Conservation (phyloP, 2,113 vertebrate species). For the Notiomystis cincta region DNA sequence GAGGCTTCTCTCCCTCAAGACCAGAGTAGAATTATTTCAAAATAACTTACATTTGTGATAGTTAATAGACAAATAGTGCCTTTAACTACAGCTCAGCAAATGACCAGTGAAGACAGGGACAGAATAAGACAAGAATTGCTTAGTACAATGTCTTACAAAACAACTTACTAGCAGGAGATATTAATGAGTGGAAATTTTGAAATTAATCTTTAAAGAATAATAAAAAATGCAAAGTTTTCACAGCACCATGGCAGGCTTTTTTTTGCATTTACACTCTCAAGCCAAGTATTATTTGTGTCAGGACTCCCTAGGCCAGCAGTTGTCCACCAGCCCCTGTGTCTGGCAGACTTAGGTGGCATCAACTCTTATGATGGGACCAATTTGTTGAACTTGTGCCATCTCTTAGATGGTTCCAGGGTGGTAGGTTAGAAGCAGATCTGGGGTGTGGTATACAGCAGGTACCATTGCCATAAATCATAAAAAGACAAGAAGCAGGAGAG, state of each 20-base stretch:
- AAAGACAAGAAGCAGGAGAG: neutral
- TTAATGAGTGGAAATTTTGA: neutral
- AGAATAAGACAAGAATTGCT: neutral
- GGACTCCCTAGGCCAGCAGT: neutral
- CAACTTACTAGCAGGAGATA: neutral
- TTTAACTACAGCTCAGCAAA: neutral
- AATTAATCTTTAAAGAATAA: neutral
- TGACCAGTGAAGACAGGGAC: neutral
- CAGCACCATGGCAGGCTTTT: neutral
- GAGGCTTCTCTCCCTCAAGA: neutral
- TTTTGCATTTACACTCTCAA: neutral
- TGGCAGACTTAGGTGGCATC: neutral
- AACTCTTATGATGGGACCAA: accelerated
- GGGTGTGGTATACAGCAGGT: neutral
- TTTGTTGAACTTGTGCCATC: neutral
- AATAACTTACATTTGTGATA: neutral
- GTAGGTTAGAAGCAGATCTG: neutral
- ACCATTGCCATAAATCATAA: neutral
- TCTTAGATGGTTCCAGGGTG: neutral
- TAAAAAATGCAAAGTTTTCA: neutral
- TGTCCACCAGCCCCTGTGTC: neutral
- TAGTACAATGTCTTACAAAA: neutral
- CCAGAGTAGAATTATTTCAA: neutral
- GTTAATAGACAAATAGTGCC: neutral
- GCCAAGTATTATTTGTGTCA: neutral